phyloP scores from a whole-genome alignment of 2,113 vertebrate species.

The Leptocoma aspasia region DNA sequence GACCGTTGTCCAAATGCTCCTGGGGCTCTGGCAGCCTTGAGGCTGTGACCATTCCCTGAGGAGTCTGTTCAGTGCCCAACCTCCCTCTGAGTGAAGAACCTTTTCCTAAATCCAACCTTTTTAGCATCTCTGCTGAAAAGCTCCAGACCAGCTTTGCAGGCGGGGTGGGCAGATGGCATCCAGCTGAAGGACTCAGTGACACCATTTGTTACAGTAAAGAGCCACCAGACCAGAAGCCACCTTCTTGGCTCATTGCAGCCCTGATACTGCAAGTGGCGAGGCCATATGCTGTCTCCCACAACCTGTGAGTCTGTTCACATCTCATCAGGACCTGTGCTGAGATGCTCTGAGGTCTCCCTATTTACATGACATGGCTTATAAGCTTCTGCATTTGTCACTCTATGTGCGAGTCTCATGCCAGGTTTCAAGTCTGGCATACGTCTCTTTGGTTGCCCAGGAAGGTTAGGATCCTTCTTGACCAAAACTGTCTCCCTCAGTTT shows the following conservation, averaged over 20 bases:
- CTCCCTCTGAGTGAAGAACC: not conserved
- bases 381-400: slow-evolving; percentile 8
- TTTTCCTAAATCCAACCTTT: not conserved
- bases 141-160: not conserved
- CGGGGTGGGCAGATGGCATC: not conserved
- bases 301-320: slow-evolving; percentile 1
- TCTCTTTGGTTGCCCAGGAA: not conserved
- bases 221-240: slow-evolving; percentile 18
- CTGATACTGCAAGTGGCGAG: not conserved
- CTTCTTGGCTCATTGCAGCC: not conserved
- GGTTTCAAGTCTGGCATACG: not conserved
- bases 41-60: rapidly evolving
- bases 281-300: slow-evolving; percentile 13
- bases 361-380: not conserved
- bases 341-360: not conserved
- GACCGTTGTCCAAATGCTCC: rapidly evolving
- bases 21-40: not conserved
- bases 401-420: not conserved
- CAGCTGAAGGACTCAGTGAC: not conserved
- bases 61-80: not conserved
- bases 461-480: not conserved
- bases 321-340: not conserved
- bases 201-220: slow-evolving; percentile 4
- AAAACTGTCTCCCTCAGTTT: not conserved
- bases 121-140: not conserved